Evolutionary conservation across 2,113 vertebrate species (phyloP).

Genomic region (Tiliqua scincoides): DNA sequence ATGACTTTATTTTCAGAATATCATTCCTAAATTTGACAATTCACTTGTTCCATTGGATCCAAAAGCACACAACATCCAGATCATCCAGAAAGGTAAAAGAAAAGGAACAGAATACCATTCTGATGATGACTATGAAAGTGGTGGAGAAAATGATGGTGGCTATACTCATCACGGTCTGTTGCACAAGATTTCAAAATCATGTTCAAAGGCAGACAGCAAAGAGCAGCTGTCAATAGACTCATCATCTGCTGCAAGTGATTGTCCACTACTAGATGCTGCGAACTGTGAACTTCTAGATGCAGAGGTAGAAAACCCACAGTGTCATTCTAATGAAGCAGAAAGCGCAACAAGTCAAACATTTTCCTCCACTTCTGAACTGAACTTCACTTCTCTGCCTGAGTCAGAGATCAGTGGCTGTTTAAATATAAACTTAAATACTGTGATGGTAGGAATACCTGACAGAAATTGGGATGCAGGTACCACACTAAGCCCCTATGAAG

Average conservation of each 20-base stretch:
- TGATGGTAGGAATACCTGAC: slow-evolving; percentile 58
- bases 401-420: slow-evolving; percentile 42
- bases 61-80: slow-evolving; percentile 45
- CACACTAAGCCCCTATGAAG: neutral
- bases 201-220: fast-evolving
- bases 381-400: neutral
- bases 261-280: neutral
- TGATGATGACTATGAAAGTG: slow-evolving; percentile 24
- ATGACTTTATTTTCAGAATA: slow-evolving; percentile 18
- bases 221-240: neutral
- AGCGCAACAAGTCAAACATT: fast-evolving
- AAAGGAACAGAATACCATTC: slow-evolving; percentile 26
- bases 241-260: neutral
- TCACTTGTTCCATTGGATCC: fast-evolving
- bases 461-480: fast-evolving
- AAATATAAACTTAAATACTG: slow-evolving; percentile 70
- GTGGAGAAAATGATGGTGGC: neutral
- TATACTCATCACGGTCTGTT: slow-evolving; percentile 47
- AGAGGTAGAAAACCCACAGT: neutral
- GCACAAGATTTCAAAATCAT: neutral
- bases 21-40: fast-evolving
- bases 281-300: fast-evolving
- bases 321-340: neutral
- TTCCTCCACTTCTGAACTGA: neutral
- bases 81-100: slow-evolving; percentile 57